Base-by-base conservation (phyloP, 1,140 invertebrate species). In the Liolophura sinensis region DNA sequence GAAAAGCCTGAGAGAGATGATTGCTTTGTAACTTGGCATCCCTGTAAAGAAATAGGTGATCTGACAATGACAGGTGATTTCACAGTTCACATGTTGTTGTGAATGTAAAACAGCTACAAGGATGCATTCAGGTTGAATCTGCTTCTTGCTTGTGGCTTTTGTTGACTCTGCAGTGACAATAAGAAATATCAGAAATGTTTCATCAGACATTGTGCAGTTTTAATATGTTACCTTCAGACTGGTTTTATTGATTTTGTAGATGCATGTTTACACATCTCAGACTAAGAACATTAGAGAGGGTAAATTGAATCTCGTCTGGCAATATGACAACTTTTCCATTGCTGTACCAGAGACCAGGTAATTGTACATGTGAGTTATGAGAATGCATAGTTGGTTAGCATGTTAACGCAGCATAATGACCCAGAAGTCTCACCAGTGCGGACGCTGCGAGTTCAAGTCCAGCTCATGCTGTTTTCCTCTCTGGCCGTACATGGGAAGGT, bases 401-500 rank as follows among this genome's bases (percentile, higher is more conserved):
- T n/a, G 46, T 48, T 20, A 20, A 25, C 11, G 18, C 22, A 25
- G 20, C 20, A 18, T 6, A 31, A n/a, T 57, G 27, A 18, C 5
- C 65, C 66, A 64, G 62, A 62, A 59, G 63, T 64, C 11, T 66
- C 68, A 40, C 27, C 58, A 27, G 66, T 64, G 15, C n/a, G 50
- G 16, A 69, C 88, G 22, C 81, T 92, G 64, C 70, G 86, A 62
- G 85, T 88, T 70, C 76, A 90, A 69, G 91, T 92, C 82, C 76
- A 90, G 52, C 88, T 84, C 4, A 92, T 64, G 73, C 86, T 27
- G 88, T 92, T 81, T 91, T 90, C 27, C 88, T 92, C 74, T 92
- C 90, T 83, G 88, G 87, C 56, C 85, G 93, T 74, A 89, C 88
- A n/a, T n/a, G n/a, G n/a, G n/a, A n/a, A n/a, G n/a, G n/a, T n/a